A percentile compares a stretch with the other conserved stretches of the same genome.
phyloP scores from a whole-genome alignment of 2,113 vertebrate genomes.

The Nyctibius bracteatus region DNA sequence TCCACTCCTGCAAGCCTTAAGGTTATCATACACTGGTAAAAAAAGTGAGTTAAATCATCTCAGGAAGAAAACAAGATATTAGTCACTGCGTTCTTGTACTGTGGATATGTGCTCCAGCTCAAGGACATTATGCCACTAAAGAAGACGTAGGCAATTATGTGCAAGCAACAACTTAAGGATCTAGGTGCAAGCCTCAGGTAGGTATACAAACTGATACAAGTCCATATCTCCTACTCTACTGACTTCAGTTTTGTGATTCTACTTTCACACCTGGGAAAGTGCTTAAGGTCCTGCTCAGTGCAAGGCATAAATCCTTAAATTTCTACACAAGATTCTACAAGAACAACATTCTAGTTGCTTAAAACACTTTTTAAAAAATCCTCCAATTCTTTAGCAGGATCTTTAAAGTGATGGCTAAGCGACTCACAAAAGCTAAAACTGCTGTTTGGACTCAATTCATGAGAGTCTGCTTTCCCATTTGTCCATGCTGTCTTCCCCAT shows the following conservation, averaged over 20 bases:
- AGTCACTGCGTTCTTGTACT: neutral
- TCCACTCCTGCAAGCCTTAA: neutral
- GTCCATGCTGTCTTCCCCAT: neutral
- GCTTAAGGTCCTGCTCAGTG: neutral
- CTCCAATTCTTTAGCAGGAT: neutral
- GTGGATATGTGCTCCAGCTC: neutral
- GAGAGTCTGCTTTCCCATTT: neutral
- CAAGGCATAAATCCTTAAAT: neutral
- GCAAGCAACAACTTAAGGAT: neutral
- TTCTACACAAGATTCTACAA: neutral
- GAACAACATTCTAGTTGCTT: neutral
- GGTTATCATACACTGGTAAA: neutral
- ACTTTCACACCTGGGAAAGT: neutral
- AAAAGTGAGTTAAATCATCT: neutral
- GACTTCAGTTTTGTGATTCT: neutral
- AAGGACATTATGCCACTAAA: neutral
- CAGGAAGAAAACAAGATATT: neutral
- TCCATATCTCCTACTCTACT: neutral
- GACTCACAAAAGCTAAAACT: neutral
- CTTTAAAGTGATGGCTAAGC: neutral
- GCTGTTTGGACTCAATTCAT: neutral
- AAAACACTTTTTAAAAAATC: neutral
- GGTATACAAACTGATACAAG: neutral
- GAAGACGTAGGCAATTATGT: neutral
- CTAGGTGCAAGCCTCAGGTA: neutral